Conservation (phyloP, 2,113 vertebrate species). For the Gila orcuttii region DNA sequence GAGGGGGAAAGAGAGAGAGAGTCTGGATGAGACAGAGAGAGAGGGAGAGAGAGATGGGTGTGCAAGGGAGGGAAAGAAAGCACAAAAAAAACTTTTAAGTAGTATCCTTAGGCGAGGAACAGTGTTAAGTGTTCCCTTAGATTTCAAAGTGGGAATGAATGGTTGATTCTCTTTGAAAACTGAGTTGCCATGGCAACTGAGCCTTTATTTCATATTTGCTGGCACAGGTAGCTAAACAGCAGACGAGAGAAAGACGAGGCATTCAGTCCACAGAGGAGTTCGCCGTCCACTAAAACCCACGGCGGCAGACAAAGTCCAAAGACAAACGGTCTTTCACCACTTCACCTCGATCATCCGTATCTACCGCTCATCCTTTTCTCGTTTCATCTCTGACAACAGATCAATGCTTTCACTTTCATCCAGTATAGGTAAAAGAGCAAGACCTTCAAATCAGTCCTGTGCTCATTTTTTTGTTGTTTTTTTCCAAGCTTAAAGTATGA, state of each 20-base stretch:
- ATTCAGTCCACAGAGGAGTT: slow-evolving; percentile 45
- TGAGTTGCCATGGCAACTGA: slow-evolving; percentile 78
- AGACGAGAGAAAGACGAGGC: slow-evolving; percentile 46
- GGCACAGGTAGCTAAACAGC: slow-evolving; percentile 60
- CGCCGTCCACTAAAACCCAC: neutral
- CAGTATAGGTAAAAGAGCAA: slow-evolving; percentile 16
- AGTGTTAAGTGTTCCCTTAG: slow-evolving; percentile 76
- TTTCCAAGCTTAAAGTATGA: neutral
- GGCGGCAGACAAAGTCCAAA: slow-evolving; percentile 24
- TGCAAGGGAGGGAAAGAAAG: slow-evolving; percentile 22
- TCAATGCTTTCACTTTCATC: slow-evolving; percentile 15
- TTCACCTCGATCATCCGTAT: neutral
- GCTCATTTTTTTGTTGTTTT: neutral
- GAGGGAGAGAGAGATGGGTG: slow-evolving; percentile 21
- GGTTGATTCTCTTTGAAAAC: slow-evolving; percentile 74
- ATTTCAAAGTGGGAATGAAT: slow-evolving; percentile 74
- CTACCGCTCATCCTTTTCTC: neutral
- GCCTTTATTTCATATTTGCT: slow-evolving; percentile 67
- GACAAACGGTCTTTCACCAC: slow-evolving; percentile 25
- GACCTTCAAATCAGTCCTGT: slow-evolving; percentile 10
- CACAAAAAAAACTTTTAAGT: slow-evolving; percentile 65
- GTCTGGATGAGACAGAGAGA: slow-evolving; percentile 25
- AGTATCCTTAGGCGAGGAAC: slow-evolving; percentile 71
- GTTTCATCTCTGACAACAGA: slow-evolving; percentile 8
- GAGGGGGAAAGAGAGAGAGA: slow-evolving; percentile 46